Percentiles rank a stretch among this genome's conserved stretches.
phyloP scores from a whole-genome alignment of 2,888 invertebrate genomes.

The Alloscopus bannaensis region DNA sequence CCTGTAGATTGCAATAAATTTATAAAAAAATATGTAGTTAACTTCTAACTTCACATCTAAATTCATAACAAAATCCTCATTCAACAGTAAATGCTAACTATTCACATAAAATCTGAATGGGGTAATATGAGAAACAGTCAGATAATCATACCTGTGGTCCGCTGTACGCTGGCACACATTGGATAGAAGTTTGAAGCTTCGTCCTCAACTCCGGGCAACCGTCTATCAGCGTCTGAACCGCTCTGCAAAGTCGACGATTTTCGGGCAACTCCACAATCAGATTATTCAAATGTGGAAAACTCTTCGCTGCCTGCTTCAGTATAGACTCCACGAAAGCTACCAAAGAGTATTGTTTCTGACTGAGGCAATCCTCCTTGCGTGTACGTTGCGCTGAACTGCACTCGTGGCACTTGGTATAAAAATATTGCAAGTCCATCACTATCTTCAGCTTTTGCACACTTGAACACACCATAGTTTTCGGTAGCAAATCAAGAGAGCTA shows the following conservation, averaged over 20 bases:
- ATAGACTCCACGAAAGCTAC: constrained; percentile 33
- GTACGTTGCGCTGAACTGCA: background rate
- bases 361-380: constrained; percentile 10
- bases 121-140: constrained; percentile 31
- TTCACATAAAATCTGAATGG: constrained; percentile 12
- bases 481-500: background rate
- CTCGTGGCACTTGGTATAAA: constrained; percentile 23
- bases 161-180: constrained; percentile 9
- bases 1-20: background rate
- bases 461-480: constrained; percentile 9
- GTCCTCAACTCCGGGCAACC: constrained; percentile 15
- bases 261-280: constrained; percentile 49
- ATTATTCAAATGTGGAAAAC: constrained; percentile 45
- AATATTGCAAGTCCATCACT: constrained; percentile 37
- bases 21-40: background rate
- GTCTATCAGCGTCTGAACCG: constrained; percentile 38
- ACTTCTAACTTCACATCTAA: background rate
- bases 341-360: constrained; percentile 21
- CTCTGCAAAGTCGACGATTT: constrained; percentile 9
- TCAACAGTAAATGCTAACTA: background rate
- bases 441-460: constrained; percentile 30
- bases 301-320: constrained; percentile 21
- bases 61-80: background rate
- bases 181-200: constrained; percentile 21
- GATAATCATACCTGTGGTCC: constrained; percentile 1